Conservation (phyloP, 1,140 invertebrate genomes). For the Limonius californicus region DNA sequence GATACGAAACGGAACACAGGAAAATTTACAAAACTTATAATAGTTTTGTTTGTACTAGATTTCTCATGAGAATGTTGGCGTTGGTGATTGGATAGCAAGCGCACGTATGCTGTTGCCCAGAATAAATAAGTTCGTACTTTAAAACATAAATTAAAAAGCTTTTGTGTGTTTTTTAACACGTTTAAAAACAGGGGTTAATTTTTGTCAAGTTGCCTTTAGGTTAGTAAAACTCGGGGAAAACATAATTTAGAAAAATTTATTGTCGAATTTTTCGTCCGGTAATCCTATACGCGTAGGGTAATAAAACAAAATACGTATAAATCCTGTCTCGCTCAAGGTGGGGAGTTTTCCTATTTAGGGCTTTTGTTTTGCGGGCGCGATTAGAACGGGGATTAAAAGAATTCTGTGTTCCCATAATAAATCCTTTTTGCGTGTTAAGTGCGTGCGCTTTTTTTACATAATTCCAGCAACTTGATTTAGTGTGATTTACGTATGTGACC, state of each 20-base stretch:
- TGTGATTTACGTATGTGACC: not conserved
- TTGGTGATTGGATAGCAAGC: too few relatives aligned
- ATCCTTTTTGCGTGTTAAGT: not conserved
- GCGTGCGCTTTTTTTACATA: not conserved
- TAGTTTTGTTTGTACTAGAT: too few relatives aligned
- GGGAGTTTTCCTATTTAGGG: not conserved
- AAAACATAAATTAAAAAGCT: too few relatives aligned
- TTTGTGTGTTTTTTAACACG: too few relatives aligned
- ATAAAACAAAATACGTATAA: not conserved
- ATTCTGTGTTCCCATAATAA: not conserved
- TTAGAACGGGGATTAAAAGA: not conserved
- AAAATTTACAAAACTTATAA: too few relatives aligned
- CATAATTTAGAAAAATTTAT: not conserved
- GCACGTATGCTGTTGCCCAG: too few relatives aligned
- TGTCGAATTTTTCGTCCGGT: not conserved
- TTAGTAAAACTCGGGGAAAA: too few relatives aligned
- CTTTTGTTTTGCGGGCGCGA: not conserved
- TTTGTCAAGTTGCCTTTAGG: too few relatives aligned
- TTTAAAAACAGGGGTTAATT: too few relatives aligned
- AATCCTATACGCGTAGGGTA: not conserved
- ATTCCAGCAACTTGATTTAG: not conserved
- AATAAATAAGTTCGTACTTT: too few relatives aligned
- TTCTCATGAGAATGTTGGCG: too few relatives aligned
- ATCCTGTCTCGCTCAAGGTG: not conserved
- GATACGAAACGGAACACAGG: too few relatives aligned